phyloP scores from a whole-genome alignment of 2,888 invertebrate genomes.

The Drosophila phalerata region DNA sequence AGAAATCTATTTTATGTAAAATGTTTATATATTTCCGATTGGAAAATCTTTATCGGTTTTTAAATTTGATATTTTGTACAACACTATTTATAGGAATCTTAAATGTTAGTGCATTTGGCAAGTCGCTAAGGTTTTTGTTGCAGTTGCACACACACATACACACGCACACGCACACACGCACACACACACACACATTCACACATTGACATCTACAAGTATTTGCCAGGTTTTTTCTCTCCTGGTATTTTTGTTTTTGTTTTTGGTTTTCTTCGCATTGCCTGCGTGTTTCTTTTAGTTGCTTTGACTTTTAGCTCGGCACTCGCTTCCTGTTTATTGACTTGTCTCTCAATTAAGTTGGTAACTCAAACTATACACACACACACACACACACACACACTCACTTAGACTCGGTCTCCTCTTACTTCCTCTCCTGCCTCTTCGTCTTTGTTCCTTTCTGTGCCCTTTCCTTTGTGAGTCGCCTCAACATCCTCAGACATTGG shows the following conservation, averaged over 20 bases:
- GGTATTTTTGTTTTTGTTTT: background rate
- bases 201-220: constrained; percentile 15
- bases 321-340: constrained; percentile 81
- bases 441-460: background rate
- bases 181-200: constrained; percentile 13
- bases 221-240: constrained; percentile 11
- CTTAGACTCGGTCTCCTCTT: background rate
- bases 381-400: constrained; percentile 7
- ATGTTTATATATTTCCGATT: background rate
- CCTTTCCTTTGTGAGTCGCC: background rate
- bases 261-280: constrained; percentile 14
- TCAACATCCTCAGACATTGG: constrained; percentile 21
- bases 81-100: background rate
- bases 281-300: constrained; percentile 49
- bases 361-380: constrained; percentile 50
- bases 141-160: background rate
- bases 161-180: background rate
- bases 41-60: no score
- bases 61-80: no score
- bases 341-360: constrained; percentile 81
- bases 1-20: background rate
- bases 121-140: constrained; percentile 1
- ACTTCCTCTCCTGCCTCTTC: background rate
- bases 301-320: constrained; percentile 72
- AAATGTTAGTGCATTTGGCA: constrained; percentile 11